Percentiles rank a stretch among this genome's conserved stretches.
Conservation (phyloP, 2,113 vertebrate genomes). For the Phalacrocorax carbo region DNA sequence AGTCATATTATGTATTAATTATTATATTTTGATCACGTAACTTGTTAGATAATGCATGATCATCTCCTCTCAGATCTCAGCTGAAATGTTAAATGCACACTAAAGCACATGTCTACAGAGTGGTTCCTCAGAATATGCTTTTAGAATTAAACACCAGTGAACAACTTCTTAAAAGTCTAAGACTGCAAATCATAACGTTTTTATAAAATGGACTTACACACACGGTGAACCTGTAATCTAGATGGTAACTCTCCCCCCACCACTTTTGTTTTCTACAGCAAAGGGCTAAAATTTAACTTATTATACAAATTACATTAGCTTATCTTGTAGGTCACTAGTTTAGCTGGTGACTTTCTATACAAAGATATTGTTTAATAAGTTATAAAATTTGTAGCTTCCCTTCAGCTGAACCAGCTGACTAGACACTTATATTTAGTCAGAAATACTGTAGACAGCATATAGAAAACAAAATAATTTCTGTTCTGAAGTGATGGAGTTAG, state of each 20-base stretch:
- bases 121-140: neutral
- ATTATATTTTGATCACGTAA: constrained; percentile 17
- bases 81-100: neutral
- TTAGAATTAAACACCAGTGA: neutral
- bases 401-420: neutral
- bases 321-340: neutral
- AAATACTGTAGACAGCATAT: neutral
- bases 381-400: neutral
- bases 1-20: constrained; percentile 43
- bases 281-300: neutral
- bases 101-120: neutral
- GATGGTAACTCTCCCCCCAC: accelerated
- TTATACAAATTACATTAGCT: neutral
- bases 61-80: neutral
- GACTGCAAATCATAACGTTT: neutral
- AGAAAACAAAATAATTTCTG: neutral
- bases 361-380: neutral
- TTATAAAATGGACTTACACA: neutral
- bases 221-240: neutral
- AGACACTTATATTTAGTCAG: neutral
- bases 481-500: neutral
- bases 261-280: accelerated
- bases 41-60: constrained; percentile 28
- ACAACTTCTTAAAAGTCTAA: neutral
- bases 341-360: neutral